Conservation (phyloP, 1,140 invertebrate genomes). For the Drosophila willistoni region DNA sequence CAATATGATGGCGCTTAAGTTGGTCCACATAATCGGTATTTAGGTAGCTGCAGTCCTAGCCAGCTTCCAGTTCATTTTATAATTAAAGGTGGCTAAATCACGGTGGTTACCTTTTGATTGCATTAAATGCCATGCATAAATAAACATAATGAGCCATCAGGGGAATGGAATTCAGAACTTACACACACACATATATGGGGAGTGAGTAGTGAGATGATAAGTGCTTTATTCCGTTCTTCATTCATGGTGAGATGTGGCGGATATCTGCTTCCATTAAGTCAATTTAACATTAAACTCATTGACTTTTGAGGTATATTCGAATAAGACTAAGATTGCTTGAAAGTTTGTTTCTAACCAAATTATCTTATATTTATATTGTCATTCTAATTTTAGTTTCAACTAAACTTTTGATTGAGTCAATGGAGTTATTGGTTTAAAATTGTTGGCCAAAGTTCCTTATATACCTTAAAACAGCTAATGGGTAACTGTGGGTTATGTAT, state of each 20-base stretch:
- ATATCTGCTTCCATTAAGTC: neutral
- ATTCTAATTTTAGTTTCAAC: no score
- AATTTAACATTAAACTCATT: neutral
- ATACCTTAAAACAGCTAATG: constrained; percentile 13
- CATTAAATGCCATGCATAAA: constrained; percentile 76
- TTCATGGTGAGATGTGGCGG: neutral
- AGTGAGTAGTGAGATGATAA: neutral
- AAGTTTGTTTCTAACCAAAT: no score
- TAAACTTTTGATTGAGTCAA: no score
- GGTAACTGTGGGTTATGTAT: neutral
- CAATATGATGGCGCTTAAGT: constrained; percentile 47
- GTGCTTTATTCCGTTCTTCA: neutral
- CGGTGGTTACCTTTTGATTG: constrained; percentile 60
- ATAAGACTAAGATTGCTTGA: neutral
- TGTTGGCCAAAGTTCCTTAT: constrained; percentile 12
- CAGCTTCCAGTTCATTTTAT: constrained; percentile 60
- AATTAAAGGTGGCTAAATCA: constrained; percentile 53
- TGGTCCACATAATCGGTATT: constrained; percentile 59
- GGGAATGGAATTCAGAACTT: constrained; percentile 33
- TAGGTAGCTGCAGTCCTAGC: constrained; percentile 22
- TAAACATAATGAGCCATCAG: constrained; percentile 71
- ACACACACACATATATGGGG: neutral
- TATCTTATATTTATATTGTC: no score
- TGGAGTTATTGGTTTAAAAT: neutral
- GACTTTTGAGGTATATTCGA: constrained; percentile 15